Conservation (phyloP, 1,140 invertebrate species). For the Drosophila azteca region DNA sequence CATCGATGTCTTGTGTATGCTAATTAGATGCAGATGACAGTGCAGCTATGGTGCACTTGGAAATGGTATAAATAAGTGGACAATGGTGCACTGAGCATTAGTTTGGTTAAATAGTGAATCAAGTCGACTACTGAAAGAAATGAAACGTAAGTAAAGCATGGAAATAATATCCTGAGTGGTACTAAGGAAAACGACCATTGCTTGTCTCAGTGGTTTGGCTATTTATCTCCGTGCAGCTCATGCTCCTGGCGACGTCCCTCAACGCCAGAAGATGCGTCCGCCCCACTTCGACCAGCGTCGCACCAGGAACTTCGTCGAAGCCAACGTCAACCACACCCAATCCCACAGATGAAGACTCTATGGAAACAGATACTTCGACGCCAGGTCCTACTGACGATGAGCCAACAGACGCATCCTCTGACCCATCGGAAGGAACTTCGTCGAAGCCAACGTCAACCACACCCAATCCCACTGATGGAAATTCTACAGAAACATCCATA, state of each 20-base stretch:
- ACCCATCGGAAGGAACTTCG: too few species aligned
- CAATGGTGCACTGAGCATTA: not conserved
- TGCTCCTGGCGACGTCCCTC: constrained; percentile 45
- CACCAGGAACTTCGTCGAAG: constrained; percentile 16
- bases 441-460: too few species aligned
- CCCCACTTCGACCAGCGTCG: constrained; percentile 9
- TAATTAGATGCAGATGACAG: constrained; percentile 46
- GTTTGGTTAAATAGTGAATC: constrained; percentile 2
- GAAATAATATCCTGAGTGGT: constrained; percentile 18
- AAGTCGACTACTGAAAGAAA: constrained; percentile 16
- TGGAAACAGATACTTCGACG: not conserved
- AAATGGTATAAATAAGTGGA: constrained; percentile 55
- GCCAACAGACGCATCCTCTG: too few species aligned
- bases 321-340: constrained; percentile 3
- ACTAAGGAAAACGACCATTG: constrained; percentile 21
- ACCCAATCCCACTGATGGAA: too few species aligned
- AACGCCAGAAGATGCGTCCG: constrained; percentile 43
- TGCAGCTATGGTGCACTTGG: constrained; percentile 5
- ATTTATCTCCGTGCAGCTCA: constrained; percentile 54
- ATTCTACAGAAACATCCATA: too few species aligned
- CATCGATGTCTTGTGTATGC: constrained; percentile 44
- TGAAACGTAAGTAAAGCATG: constrained; percentile 57
- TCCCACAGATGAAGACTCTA: too few species aligned
- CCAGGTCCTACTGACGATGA: constrained; percentile 19
- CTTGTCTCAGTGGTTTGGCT: constrained; percentile 53